Evolutionary conservation across 1,140 invertebrate species (phyloP).

Genomic region (Xylocopa sonorina): DNA sequence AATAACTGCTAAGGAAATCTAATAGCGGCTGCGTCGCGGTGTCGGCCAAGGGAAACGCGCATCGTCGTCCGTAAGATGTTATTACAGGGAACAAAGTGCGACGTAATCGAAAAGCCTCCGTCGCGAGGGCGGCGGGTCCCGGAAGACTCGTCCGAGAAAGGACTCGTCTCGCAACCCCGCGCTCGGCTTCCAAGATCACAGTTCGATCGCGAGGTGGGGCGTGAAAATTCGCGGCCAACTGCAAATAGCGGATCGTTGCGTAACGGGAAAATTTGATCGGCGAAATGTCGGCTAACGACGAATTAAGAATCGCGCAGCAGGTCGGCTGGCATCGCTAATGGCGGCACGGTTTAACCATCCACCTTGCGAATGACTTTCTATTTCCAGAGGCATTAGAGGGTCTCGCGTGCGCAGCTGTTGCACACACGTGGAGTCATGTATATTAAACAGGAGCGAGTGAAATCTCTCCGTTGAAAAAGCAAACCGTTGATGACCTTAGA

Average conservation of each 20-base stretch:
- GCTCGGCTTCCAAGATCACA: too few relatives aligned
- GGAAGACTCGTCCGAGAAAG: not conserved
- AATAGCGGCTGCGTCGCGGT: not conserved
- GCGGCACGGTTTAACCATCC: constrained; percentile 36
- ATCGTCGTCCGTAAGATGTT: constrained; percentile 32
- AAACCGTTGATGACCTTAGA: constrained; percentile 6
- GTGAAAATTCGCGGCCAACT: not conserved
- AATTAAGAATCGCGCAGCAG: not conserved
- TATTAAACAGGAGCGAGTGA: constrained; percentile 50
- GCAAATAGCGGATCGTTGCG: not conserved
- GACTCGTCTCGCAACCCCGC: not conserved
- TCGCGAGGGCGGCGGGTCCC: not conserved
- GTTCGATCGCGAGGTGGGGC: too few relatives aligned
- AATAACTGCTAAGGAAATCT: not conserved
- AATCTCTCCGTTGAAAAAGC: constrained; percentile 32
- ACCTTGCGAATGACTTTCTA: constrained; percentile 50
- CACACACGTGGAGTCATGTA: constrained; percentile 40
- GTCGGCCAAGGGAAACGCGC: not conserved
- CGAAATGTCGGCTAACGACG: not conserved
- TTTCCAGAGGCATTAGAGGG: constrained; percentile 48
- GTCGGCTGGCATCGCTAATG: constrained; percentile 10
- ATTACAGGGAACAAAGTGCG: constrained; percentile 29
- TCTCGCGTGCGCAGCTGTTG: constrained; percentile 42
- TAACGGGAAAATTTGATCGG: not conserved
- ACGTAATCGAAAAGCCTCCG: not conserved